Evolutionary conservation across 1,140 invertebrate genomes (phyloP), one percentile per base, ranked within the genome.

Genomic region (Drosophila parabipectinata): DNA sequence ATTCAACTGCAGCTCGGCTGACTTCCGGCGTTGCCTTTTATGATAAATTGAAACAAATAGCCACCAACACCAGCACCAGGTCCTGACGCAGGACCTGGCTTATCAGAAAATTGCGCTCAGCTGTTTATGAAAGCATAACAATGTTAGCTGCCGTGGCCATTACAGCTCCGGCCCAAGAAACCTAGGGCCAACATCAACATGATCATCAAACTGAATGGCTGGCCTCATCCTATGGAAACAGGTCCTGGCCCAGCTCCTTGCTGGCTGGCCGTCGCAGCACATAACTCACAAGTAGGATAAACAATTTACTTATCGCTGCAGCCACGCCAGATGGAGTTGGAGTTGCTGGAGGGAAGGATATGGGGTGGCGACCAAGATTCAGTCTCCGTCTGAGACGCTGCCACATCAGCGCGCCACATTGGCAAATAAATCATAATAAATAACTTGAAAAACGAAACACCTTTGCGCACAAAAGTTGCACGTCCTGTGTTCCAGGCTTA

Each of bases 381-480:
- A 51, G 41, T 56, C 34, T 64, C 66, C 44, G 64, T 50, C 71
- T 60, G 45, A 81, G 82, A 81, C 68, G 77, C 56, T 77, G 83
- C 79, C 74, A 83, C 79, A 83, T 82, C 79, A 84, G 74, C 67
- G 80, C 59, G 59, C 79, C 80, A 89, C 84, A 89, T 89, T 89
- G 82, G 84, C 84, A 88, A 88, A 88, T 88, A 88, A 88, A 88
- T 88, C 84, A 88, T 88, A 88, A 88, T 88, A 88, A 88, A 88
- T 88, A 88, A 88, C 84, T 88, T 88, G 85, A 88, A 85, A 85
- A 88, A 81, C 79, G 80, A 89, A 89, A 88, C 84, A 88, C 84
- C 84, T 89, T 89, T 74, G 62, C 83, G 68, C 83, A 88, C 75
- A 89, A 88, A 88, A 88, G 79, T 88, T 88, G 66, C 62, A 82